These are phyloP conservation scores for Pseudochaenichthys georgianus DNA, from an alignment of 2,797 vertebrate species.

Conservation along the genomic window DNA sequence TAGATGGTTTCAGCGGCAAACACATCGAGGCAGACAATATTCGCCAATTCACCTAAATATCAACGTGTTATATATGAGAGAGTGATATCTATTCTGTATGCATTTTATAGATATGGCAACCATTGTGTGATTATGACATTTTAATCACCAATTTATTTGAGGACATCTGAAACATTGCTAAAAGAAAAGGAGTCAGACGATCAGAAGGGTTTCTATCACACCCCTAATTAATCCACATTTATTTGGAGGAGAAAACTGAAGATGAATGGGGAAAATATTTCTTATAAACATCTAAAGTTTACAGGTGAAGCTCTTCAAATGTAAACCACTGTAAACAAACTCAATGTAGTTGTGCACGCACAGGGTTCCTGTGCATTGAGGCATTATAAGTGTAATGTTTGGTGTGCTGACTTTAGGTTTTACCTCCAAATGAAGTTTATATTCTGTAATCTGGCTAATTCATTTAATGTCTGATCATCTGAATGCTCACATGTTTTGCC, in stretches of 20 bases:
- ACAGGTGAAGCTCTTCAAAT: too few species aligned
- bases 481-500: neutral
- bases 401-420: neutral
- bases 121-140: neutral
- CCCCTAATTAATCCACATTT: neutral
- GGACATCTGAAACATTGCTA: neutral
- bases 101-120: neutral
- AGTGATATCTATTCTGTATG: neutral
- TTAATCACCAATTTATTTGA: neutral
- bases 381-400: neutral
- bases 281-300: neutral
- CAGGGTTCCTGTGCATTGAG: neutral
- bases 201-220: neutral
- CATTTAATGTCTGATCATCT: neutral
- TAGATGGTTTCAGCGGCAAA: neutral
- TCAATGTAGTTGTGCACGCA: too few species aligned
- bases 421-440: neutral
- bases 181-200: neutral
- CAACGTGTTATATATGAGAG: conserved; percentile 17
- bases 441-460: neutral
- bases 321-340: too few species aligned
- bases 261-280: neutral
- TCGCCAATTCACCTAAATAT: conserved; percentile 8
- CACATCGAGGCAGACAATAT: neutral
- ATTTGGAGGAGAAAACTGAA: neutral